These are phyloP conservation scores for Pammene aurita DNA, from an alignment of 2,888 invertebrate genomes.

Conservation along the genomic window DNA sequence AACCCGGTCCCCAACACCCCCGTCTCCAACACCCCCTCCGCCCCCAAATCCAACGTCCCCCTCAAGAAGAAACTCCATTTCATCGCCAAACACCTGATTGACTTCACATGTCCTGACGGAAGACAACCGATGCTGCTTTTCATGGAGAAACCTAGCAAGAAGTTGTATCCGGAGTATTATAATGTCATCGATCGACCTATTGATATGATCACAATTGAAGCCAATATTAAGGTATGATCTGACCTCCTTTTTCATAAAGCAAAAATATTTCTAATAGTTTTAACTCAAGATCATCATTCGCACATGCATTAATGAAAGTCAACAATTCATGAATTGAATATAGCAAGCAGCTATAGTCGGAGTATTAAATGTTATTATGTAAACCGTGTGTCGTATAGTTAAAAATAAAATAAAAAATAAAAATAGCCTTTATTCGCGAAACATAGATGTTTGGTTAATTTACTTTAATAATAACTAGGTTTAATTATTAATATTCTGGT, in stretches of 20 bases:
- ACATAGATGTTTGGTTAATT: too few species aligned
- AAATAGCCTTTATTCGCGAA: too few species aligned
- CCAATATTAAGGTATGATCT: constrained; percentile 89
- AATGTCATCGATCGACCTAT: constrained; percentile 96
- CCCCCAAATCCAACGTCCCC: constrained; percentile 80
- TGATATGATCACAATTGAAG: constrained; percentile 96
- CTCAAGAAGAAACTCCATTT: constrained; percentile 91
- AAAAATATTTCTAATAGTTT: too few species aligned
- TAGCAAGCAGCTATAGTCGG: too few species aligned
- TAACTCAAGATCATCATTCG: too few species aligned
- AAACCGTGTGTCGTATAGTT: too few species aligned
- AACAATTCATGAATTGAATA: too few species aligned
- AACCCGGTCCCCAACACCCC: constrained; percentile 61
- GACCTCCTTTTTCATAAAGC: not conserved
- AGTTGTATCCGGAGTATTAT: constrained; percentile 97
- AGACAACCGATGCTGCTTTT: constrained; percentile 95
- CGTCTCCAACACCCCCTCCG: constrained; percentile 53
- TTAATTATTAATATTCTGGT: too few species aligned
- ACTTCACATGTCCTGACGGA: constrained; percentile 85
- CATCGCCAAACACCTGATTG: constrained; percentile 86
- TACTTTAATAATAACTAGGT: too few species aligned
- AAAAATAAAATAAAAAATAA: too few species aligned
- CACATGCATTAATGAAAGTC: too few species aligned
- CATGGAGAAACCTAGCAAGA: constrained; percentile 98
- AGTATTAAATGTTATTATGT: too few species aligned